Evolutionary conservation across 2,888 invertebrate genomes (phyloP).

Genomic region (Thymelicus acteon): DNA sequence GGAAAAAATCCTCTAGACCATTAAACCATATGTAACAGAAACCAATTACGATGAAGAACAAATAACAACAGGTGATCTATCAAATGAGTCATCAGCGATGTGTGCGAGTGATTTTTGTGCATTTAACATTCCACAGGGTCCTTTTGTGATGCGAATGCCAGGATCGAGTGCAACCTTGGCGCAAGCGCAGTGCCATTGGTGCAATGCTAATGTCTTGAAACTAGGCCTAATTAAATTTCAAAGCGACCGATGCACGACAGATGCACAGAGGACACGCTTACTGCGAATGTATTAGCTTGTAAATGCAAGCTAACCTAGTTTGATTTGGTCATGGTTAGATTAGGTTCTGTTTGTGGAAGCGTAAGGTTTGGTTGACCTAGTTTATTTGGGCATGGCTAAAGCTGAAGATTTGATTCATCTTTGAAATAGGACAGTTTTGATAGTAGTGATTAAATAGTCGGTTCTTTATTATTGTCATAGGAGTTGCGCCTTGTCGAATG

Average conservation of each 20-base stretch:
- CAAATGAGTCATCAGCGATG: not conserved
- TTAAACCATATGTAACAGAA: too few relatives aligned
- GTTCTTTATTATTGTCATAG: too few relatives aligned
- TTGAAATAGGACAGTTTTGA: too few relatives aligned
- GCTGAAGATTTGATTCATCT: too few relatives aligned
- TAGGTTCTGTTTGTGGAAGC: not conserved
- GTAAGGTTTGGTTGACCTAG: too few relatives aligned
- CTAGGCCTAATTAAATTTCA: constrained; percentile 73
- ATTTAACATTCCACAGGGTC: constrained; percentile 9
- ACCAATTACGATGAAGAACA: too few relatives aligned
- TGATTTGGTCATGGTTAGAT: constrained; percentile 4
- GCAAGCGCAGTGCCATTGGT: constrained; percentile 57
- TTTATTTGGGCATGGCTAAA: too few relatives aligned
- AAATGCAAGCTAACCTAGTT: constrained; percentile 16
- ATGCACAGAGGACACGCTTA: constrained; percentile 23
- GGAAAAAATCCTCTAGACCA: too few relatives aligned
- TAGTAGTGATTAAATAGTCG: too few relatives aligned
- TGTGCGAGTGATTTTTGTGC: not conserved
- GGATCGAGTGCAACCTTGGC: constrained; percentile 55
- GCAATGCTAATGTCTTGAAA: constrained; percentile 65
- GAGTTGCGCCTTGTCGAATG: too few relatives aligned
- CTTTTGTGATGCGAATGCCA: constrained; percentile 27
- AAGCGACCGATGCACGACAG: constrained; percentile 48
- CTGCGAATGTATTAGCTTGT: constrained; percentile 20
- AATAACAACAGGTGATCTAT: too few relatives aligned